A percentile compares a stretch with the other conserved stretches of the same genome.
Conservation (phyloP, 1,140 invertebrate species). For the Leucophenga varia region DNA sequence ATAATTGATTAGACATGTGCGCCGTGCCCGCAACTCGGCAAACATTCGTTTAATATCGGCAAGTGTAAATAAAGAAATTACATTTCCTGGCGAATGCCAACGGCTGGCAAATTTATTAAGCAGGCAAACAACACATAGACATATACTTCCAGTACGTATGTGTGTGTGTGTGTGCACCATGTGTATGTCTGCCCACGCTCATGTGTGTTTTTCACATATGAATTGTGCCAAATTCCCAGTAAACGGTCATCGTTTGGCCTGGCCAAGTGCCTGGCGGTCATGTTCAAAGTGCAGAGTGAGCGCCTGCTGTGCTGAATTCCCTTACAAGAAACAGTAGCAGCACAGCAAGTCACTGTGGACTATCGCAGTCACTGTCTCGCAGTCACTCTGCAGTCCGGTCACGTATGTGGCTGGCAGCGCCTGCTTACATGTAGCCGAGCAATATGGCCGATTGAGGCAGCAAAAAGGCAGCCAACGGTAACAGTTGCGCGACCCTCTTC, state of each 20-base stretch:
- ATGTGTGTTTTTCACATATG: conserved; percentile 23
- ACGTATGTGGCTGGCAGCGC: conserved; percentile 21
- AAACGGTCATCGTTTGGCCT: conserved; percentile 17
- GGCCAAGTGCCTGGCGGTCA: conserved; percentile 18
- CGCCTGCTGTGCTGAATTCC: conserved; percentile 10
- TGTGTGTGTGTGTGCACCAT: not conserved
- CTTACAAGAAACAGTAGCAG: conserved; percentile 14
- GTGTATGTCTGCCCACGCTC: too few species aligned
- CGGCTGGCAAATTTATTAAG: conserved; percentile 15
- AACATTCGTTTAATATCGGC: conserved; percentile 5
- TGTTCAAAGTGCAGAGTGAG: conserved; percentile 29
- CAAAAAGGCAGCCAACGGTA: too few species aligned
- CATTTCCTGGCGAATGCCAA: conserved; percentile 18
- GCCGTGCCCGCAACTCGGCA: too few species aligned
- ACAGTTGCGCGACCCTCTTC: conserved; percentile 14
- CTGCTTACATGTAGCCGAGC: too few species aligned
- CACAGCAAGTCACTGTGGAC: too few species aligned
- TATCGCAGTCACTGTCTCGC: conserved; percentile 3
- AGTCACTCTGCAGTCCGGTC: conserved; percentile 32
- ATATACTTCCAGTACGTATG: not conserved
- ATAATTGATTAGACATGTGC: too few species aligned
- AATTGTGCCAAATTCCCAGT: conserved; percentile 25
- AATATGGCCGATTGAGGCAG: conserved; percentile 41
- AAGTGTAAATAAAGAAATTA: conserved; percentile 17
- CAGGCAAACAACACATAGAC: not conserved